Evolutionary conservation across 2,113 vertebrate genomes (phyloP).

Genomic region (Gopherus evgoodei): DNA sequence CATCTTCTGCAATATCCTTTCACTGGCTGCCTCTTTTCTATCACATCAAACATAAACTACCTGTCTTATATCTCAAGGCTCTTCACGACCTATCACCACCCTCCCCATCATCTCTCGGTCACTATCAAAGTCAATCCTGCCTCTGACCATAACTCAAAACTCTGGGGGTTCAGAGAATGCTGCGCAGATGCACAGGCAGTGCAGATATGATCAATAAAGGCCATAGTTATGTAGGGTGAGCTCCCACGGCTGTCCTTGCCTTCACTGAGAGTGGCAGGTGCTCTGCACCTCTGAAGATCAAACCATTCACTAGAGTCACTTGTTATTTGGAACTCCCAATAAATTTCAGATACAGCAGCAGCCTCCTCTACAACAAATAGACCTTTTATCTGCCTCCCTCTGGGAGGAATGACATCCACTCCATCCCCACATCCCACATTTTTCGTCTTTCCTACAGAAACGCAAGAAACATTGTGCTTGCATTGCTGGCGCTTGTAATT

Average conservation of each 20-base stretch:
- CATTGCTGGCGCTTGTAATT: neutral
- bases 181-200: neutral
- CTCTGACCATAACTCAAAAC: no score
- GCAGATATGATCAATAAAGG: neutral
- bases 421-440: neutral
- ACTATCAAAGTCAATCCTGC: no score
- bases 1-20: no score
- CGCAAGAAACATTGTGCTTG: rapidly evolving
- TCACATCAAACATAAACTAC: no score
- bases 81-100: no score
- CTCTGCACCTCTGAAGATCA: neutral
- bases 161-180: neutral
- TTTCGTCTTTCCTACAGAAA: rapidly evolving
- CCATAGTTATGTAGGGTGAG: neutral
- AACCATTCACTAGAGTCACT: neutral
- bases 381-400: neutral
- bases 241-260: neutral
- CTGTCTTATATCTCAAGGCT: no score
- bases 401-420: neutral
- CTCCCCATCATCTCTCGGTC: no score
- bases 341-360: neutral
- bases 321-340: neutral
- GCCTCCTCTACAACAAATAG: neutral
- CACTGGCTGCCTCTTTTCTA: no score
- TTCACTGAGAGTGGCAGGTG: neutral